Conservation (phyloP, 2,113 vertebrate species). For the Gambusia holbrooki region DNA sequence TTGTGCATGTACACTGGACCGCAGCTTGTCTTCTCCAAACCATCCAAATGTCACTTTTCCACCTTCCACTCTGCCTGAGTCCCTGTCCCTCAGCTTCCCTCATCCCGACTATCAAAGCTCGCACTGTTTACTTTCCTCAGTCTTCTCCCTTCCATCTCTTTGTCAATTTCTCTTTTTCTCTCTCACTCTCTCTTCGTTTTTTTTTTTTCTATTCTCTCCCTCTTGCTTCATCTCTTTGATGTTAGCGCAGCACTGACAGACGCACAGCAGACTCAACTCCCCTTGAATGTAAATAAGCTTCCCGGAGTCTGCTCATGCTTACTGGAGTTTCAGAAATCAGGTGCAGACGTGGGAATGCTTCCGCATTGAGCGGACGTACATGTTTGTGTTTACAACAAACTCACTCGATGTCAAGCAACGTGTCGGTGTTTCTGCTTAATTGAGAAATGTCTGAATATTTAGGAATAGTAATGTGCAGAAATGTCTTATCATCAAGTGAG, state of each 20-base stretch:
- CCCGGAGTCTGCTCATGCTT: constrained; percentile 7
- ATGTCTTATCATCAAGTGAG: background rate
- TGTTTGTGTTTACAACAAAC: background rate
- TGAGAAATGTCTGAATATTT: background rate
- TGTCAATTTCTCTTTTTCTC: constrained; percentile 17
- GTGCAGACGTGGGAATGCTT: background rate
- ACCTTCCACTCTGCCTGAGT: constrained; percentile 6
- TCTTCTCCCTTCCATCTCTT: constrained; percentile 27
- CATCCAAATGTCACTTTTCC: constrained; percentile 39
- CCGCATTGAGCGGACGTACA: background rate
- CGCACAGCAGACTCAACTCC: constrained; percentile 36
- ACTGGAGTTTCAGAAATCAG: background rate
- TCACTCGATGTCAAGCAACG: background rate
- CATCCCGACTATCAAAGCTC: constrained; percentile 39
- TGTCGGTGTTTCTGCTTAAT: background rate
- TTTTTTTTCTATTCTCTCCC: constrained; percentile 7
- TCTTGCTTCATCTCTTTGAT: constrained; percentile 57
- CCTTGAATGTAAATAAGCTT: constrained; percentile 57
- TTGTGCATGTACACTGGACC: constrained; percentile 21
- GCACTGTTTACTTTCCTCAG: constrained; percentile 33
- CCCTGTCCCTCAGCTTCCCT: constrained; percentile 1
- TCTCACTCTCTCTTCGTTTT: background rate
- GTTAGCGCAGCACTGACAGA: constrained; percentile 50
- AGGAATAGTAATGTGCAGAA: background rate
- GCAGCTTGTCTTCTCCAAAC: constrained; percentile 34